Percentiles rank a stretch among this genome's conserved stretches.
Conservation (phyloP, 2,888 invertebrate species). For the Microchrysa polita region DNA sequence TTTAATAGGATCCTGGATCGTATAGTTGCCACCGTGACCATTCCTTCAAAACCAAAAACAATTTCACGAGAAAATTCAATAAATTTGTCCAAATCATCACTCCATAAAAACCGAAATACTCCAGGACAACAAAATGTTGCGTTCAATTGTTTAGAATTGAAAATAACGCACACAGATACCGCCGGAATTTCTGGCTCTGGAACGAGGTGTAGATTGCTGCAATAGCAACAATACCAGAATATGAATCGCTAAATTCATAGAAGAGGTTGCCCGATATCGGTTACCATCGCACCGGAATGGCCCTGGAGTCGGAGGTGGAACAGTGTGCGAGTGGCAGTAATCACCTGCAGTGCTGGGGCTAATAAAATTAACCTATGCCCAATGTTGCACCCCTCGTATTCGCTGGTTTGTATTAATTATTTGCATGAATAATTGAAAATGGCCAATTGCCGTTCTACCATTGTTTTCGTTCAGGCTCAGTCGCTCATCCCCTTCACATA, state of each 20-base stretch:
- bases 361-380: constrained; percentile 33
- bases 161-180: constrained; percentile 7
- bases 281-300: neutral
- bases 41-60: neutral
- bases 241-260: neutral
- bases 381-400: constrained; percentile 15
- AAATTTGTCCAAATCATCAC: constrained; percentile 6
- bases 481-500: neutral
- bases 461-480: neutral
- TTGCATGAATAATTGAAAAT: constrained; percentile 48
- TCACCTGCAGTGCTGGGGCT: constrained; percentile 32
- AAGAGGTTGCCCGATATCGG: constrained; percentile 8
- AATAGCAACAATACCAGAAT: neutral
- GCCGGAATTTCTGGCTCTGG: neutral
- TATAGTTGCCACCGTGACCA: too few relatives aligned
- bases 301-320: neutral
- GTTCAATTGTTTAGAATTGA: constrained; percentile 4
- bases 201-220: neutral
- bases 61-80: neutral
- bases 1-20: too few relatives aligned
- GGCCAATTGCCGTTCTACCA: constrained; percentile 25
- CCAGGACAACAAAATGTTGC: neutral
- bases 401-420: constrained; percentile 39
- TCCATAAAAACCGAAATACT: neutral
- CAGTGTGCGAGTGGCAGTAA: neutral